Evolutionary conservation across 2,797 vertebrate genomes (phyloP).

Genomic region (Diglossa cyanea): DNA sequence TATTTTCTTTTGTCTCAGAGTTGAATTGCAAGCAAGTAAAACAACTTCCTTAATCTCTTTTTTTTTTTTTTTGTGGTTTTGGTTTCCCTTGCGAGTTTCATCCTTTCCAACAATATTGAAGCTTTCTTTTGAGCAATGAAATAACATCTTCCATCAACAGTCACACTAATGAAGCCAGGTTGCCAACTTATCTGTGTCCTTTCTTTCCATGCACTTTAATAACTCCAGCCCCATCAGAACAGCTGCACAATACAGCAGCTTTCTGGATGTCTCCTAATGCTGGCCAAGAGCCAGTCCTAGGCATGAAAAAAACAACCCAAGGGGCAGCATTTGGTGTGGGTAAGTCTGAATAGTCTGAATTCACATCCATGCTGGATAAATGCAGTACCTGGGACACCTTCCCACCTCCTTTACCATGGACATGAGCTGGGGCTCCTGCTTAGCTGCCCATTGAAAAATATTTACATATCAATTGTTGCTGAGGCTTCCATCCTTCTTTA

Average conservation of each 20-base stretch:
- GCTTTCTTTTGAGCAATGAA: slow-evolving; percentile 17
- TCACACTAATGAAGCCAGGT: background rate
- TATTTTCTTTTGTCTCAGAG: slow-evolving; percentile 33
- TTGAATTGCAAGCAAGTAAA: slow-evolving; percentile 18
- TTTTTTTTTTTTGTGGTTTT: background rate
- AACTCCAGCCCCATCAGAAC: background rate
- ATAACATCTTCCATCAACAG: slow-evolving; percentile 39
- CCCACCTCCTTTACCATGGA: background rate
- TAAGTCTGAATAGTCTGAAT: background rate
- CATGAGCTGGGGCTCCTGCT: background rate
- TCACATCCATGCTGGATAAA: background rate
- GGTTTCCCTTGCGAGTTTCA: background rate
- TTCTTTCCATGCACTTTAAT: background rate
- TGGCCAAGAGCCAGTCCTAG: background rate
- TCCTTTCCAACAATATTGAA: background rate
- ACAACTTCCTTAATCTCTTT: background rate
- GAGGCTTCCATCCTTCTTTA: background rate
- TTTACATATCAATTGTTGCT: background rate
- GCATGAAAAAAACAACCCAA: background rate
- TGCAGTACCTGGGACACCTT: background rate
- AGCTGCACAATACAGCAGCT: background rate
- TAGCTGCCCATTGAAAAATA: background rate
- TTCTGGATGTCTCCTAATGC: background rate
- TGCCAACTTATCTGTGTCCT: background rate
- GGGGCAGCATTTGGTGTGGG: background rate